Evolutionary conservation across 2,113 vertebrate species (phyloP).

Genomic region (Gobio gobio): DNA sequence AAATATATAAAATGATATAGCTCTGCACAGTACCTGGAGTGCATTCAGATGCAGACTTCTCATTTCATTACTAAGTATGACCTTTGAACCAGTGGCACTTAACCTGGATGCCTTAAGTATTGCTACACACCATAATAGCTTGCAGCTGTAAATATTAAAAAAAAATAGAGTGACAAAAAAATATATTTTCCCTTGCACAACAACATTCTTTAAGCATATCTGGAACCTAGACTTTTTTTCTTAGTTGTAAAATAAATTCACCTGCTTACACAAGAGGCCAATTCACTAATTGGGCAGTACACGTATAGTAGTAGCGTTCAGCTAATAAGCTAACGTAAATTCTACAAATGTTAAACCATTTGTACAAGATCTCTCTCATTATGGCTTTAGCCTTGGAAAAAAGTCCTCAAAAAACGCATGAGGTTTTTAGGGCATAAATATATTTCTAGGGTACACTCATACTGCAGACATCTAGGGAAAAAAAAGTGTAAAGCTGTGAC

Average conservation of each 20-base stretch:
- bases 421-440: background rate
- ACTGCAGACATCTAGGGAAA: background rate
- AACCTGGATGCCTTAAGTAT: background rate
- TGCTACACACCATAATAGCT: conserved; percentile 14
- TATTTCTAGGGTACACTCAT: background rate
- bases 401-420: background rate
- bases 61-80: background rate
- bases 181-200: background rate
- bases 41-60: no score
- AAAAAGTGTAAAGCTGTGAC: background rate
- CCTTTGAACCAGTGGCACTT: conserved; percentile 13
- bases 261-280: background rate
- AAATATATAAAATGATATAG: background rate
- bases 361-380: background rate
- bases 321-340: background rate
- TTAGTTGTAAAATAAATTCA: background rate
- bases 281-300: background rate
- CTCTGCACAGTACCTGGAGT: no score
- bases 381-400: conserved; percentile 15
- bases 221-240: background rate
- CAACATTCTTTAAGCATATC: background rate
- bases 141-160: background rate
- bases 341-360: background rate
- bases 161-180: background rate
- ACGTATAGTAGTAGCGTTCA: background rate